phyloP scores from a whole-genome alignment of 2,888 invertebrate species.

The Tetanocera ferruginea region DNA sequence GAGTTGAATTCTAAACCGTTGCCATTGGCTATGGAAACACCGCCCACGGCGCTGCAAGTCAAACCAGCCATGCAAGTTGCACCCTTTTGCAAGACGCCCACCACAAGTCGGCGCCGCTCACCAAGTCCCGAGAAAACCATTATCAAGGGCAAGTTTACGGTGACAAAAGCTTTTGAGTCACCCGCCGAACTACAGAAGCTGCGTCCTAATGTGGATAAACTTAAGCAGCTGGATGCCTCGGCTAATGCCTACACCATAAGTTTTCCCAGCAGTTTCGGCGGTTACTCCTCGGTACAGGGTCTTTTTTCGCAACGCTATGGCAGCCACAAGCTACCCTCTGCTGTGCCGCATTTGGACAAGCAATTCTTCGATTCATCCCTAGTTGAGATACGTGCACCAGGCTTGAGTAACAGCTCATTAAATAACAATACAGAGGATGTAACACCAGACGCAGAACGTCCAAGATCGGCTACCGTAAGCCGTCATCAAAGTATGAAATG shows the following conservation, averaged over 20 bases:
- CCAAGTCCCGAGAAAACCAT: constrained; percentile 63
- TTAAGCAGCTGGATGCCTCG: constrained; percentile 59
- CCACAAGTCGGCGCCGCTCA: constrained; percentile 26
- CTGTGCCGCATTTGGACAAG: constrained; percentile 79
- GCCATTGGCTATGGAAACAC: background rate
- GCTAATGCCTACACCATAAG: constrained; percentile 77
- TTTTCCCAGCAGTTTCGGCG: constrained; percentile 75
- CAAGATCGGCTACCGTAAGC: background rate
- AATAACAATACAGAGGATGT: constrained; percentile 44
- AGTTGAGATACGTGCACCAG: constrained; percentile 79
- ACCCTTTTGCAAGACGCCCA: background rate
- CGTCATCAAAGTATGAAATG: constrained; percentile 57
- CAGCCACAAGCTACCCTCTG: constrained; percentile 56
- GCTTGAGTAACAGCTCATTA: constrained; percentile 66
- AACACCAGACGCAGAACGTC: background rate
- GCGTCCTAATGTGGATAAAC: constrained; percentile 62
- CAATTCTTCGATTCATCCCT: constrained; percentile 86
- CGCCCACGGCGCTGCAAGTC: background rate
- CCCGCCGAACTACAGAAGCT: constrained; percentile 55
- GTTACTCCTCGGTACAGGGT: constrained; percentile 74
- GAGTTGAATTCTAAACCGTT: background rate
- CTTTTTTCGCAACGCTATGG: constrained; percentile 72
- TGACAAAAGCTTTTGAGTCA: constrained; percentile 70
- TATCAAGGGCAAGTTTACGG: constrained; percentile 72
- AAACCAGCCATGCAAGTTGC: background rate